Evolutionary conservation across 1,140 invertebrate species (phyloP).

Genomic region (Drosophila pectinifera): DNA sequence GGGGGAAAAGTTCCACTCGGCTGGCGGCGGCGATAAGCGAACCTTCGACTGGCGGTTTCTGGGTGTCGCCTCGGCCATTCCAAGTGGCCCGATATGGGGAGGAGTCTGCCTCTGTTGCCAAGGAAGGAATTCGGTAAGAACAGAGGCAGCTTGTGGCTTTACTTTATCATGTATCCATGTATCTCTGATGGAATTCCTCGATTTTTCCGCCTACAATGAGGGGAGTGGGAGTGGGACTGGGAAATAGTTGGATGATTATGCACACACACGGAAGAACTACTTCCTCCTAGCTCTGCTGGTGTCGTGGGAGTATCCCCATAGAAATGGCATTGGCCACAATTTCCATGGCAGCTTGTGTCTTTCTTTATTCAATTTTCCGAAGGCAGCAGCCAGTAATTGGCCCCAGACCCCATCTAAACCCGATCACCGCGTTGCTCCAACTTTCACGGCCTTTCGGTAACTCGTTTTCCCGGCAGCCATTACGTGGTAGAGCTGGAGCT

Average conservation of each 20-base stretch:
- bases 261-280: constrained; percentile 20
- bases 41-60: constrained; percentile 4
- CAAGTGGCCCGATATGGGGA: not conserved
- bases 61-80: not conserved
- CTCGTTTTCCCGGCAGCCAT: constrained; percentile 28
- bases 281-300: not conserved
- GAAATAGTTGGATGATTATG: not conserved
- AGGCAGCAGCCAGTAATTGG: constrained; percentile 44
- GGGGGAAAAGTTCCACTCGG: constrained; percentile 8
- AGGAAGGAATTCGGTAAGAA: too few relatives aligned
- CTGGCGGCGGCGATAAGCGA: constrained; percentile 5
- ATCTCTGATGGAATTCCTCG: not conserved
- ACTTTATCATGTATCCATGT: too few relatives aligned
- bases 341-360: not conserved
- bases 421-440: constrained; percentile 29
- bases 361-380: constrained; percentile 6
- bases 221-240: not conserved
- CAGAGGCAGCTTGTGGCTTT: too few relatives aligned
- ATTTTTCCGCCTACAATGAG: not conserved
- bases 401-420: constrained; percentile 30
- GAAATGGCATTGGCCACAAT: not conserved
- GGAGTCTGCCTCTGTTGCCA: not conserved
- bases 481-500: constrained; percentile 21
- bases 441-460: constrained; percentile 47
- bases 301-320: constrained; percentile 35